phyloP scores from a whole-genome alignment of 2,113 vertebrate species.

The Mesitornis unicolor region DNA sequence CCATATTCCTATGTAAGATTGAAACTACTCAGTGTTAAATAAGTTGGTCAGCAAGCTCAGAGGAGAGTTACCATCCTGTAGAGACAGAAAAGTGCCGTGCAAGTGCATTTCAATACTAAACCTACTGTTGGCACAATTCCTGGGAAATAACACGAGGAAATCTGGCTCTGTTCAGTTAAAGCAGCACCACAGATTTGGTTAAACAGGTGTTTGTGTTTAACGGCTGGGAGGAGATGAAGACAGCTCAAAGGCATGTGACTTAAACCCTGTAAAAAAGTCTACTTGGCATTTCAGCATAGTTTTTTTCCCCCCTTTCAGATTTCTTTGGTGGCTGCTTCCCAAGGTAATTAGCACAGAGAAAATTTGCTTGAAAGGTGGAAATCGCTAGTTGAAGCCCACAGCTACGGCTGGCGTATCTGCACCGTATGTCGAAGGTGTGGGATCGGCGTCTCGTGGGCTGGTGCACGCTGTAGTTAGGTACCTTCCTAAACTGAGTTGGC shows the following conservation, averaged over 20 bases:
- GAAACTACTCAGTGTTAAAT: background rate
- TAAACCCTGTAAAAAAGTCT: background rate
- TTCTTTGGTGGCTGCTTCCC: conserved; percentile 23
- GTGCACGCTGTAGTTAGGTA: background rate
- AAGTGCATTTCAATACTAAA: background rate
- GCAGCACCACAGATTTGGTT: background rate
- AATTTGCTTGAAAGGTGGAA: background rate
- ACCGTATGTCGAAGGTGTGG: background rate
- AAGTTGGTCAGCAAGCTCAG: background rate
- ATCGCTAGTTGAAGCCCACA: background rate
- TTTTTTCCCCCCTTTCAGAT: background rate
- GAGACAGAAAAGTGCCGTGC: background rate
- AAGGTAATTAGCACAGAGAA: background rate
- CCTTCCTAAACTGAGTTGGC: background rate
- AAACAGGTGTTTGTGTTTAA: background rate
- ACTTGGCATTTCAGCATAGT: background rate
- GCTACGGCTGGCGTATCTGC: background rate
- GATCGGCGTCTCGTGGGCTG: background rate
- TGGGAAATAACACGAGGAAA: background rate
- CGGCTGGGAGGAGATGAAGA: background rate
- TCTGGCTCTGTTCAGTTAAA: background rate
- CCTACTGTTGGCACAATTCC: background rate
- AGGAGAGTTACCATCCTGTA: background rate
- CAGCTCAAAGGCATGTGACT: background rate
- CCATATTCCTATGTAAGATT: background rate